These are phyloP conservation scores for Protobothrops mucrosquamatus DNA, from an alignment of 2,113 vertebrate genomes.

Conservation along the genomic window DNA sequence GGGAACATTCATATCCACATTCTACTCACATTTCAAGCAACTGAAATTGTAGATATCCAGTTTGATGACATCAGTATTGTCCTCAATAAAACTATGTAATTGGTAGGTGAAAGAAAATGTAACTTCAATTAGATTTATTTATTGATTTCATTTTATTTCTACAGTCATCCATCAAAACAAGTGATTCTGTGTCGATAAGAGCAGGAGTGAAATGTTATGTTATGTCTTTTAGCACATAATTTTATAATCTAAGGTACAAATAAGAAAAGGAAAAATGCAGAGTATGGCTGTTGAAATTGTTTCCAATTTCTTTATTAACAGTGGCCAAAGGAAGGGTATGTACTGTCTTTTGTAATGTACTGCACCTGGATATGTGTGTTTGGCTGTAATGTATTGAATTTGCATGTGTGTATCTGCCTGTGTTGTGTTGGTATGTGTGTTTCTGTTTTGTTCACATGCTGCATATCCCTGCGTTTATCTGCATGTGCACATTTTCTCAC, in stretches of 20 bases:
- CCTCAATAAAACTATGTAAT: neutral
- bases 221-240: neutral
- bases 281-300: neutral
- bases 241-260: neutral
- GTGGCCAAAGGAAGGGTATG: neutral
- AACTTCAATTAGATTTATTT: neutral
- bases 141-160: neutral
- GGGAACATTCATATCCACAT: neutral
- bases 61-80: neutral
- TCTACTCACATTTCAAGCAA: constrained; percentile 5
- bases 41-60: neutral
- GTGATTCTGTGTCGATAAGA: neutral
- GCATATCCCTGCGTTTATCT: neutral
- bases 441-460: neutral
- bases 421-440: neutral
- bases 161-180: neutral
- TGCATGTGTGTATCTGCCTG: neutral
- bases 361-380: neutral
- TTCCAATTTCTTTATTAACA: neutral
- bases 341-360: neutral
- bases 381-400: neutral
- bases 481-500: neutral
- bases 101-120: neutral
- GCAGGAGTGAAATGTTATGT: neutral
- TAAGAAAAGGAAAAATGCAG: neutral